Base-by-base conservation (phyloP, 2,888 invertebrate genomes). In the Drosophila tripunctata region DNA sequence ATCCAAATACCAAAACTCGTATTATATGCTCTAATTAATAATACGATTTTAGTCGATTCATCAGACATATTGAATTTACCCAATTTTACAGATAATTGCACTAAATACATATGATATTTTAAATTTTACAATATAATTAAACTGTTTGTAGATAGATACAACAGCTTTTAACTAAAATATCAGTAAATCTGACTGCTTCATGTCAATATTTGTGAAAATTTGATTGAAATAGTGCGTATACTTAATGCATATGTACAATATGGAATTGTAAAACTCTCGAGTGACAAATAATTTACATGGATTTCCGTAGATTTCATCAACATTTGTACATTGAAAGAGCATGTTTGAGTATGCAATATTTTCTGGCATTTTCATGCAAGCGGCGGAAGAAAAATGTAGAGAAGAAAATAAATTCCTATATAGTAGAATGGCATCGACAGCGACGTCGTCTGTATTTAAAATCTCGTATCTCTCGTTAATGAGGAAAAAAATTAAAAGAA, bases 401-500 rank as follows among this genome's bases (percentile, higher is more conserved):
- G 41, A 55, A 33, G 2, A 78, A 60, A 78, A 61, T 22, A 62
- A 58, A 56, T 75, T 68, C 48, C 45, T 55, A 51, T 50, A n/a
- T n/a, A n/a, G n/a, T n/a, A 67, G 54, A 52, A 60, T 10, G 45
- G n/a, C 48, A 60, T 63, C 62, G 67, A 56, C 57, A 60, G 54
- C 73, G 58, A 56, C 60, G 57, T 65, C 43, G 66, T 61, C 63
- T 57, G 75, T 77, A 78, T 85, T 81, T 75, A 68, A 84, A 72
- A 77, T 84, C 69, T 75, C 73, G 74, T 63, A 74, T 78, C 77
- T 77, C 68, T 77, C 68, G 77, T 66, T 78, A 84, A 65, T 62
- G 66, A 64, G 81, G 71, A 71, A 76, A 68, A 48, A 73, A 85
- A 79, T 67, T 75, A 82, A 82, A 80, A 78, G 66, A 81, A 82